Evolutionary conservation across 2,113 vertebrate genomes (phyloP).

Genomic region (Mormyrus lacerda): DNA sequence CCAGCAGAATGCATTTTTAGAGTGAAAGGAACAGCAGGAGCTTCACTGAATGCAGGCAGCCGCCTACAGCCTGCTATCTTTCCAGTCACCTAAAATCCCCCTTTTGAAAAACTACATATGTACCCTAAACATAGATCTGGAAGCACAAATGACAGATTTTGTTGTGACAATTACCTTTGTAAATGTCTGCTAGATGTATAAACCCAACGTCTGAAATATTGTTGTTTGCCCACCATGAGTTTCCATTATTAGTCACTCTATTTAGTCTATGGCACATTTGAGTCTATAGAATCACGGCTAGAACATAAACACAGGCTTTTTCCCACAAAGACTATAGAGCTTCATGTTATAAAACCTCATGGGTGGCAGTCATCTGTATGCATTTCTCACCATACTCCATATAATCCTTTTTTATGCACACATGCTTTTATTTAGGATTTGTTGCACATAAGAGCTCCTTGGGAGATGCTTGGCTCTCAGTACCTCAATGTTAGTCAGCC

Average conservation of each 20-base stretch:
- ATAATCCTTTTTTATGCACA: neutral
- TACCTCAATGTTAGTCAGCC: neutral
- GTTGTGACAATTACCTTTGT: neutral
- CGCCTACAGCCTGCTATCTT: neutral
- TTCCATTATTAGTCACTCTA: conserved; percentile 3
- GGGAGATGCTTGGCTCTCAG: neutral
- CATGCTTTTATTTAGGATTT: neutral
- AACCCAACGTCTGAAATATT: neutral
- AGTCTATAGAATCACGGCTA: neutral
- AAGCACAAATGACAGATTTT: neutral
- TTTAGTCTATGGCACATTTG: neutral
- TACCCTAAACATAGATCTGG: neutral
- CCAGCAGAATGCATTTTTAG: neutral
- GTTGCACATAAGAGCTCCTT: neutral
- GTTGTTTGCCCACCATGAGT: neutral
- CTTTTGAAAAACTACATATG: neutral
- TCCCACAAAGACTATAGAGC: neutral
- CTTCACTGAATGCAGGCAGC: too few species aligned
- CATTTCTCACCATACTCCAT: neutral
- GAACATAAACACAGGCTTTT: neutral
- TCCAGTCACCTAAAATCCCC: neutral
- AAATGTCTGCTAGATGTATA: neutral
- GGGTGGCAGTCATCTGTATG: neutral
- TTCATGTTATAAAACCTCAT: neutral
- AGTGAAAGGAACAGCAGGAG: neutral